Evolutionary conservation across 2,888 invertebrate genomes (phyloP).

Genomic region (Drosophila suboccidentalis): DNA sequence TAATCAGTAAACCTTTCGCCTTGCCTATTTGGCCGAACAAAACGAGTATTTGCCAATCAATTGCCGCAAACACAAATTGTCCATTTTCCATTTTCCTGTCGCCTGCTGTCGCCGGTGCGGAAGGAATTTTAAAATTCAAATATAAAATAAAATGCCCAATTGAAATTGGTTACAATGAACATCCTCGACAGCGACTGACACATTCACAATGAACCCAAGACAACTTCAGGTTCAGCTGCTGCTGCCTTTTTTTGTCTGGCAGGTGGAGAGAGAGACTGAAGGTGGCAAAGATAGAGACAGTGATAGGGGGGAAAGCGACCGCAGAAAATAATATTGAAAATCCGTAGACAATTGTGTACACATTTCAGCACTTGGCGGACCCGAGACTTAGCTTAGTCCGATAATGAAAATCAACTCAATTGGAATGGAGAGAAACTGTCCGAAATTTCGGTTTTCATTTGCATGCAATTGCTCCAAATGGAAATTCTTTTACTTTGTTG

Average conservation of each 20-base stretch:
- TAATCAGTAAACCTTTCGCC: constrained; percentile 77
- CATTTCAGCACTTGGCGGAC: constrained; percentile 59
- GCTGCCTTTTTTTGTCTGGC: constrained; percentile 4
- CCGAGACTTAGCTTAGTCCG: constrained; percentile 64
- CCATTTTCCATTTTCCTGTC: constrained; percentile 85
- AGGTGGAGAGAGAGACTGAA: not conserved
- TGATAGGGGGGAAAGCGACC: constrained; percentile 41
- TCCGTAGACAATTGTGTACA: constrained; percentile 78
- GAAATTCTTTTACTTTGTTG: constrained; percentile 39
- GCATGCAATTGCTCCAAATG: constrained; percentile 60
- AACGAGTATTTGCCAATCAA: constrained; percentile 83
- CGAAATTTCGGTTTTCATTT: constrained; percentile 74
- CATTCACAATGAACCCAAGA: constrained; percentile 68
- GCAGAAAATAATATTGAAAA: constrained; percentile 80
- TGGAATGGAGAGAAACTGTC: constrained; percentile 77
- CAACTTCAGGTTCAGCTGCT: constrained; percentile 48
- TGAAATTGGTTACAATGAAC: constrained; percentile 83
- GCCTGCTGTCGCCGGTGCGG: constrained; percentile 77
- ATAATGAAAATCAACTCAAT: constrained; percentile 82
- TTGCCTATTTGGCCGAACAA: constrained; percentile 68
- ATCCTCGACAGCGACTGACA: constrained; percentile 47
- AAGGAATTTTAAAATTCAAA: constrained; percentile 84
- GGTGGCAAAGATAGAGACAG: not conserved
- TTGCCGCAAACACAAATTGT: constrained; percentile 85
- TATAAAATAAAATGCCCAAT: constrained; percentile 84